Base-by-base conservation (phyloP, 2,888 invertebrate genomes). In the Brachypalpus laphriformis region DNA sequence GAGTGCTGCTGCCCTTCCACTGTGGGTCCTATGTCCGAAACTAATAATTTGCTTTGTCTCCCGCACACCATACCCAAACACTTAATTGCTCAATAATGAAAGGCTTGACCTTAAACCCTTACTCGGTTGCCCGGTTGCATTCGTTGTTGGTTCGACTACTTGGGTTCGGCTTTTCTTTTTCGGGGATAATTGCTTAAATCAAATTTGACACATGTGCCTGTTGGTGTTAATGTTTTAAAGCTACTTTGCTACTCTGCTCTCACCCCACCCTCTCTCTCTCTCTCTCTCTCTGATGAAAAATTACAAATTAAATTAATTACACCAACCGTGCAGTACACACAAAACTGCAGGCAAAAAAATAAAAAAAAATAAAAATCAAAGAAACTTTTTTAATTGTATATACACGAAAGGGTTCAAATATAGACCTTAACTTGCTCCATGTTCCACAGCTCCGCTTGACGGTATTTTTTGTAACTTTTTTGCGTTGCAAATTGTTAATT, bases 161-260 rank as follows among this genome's bases (percentile, higher is more conserved):
- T 76, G n/a, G 40, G n/a, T 63, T 6, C 31, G 22, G 20, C n/a
- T 70, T 75, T 68, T 74, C 16, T 81, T 75, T 65, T 70, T 81
- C 16, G 57, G 70, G 66, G 77, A 72, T 82, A 82, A 82, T 82
- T 82, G 47, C 85, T 81, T 71, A 85, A 85, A 85, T 85, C 85
- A 71, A 85, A 81, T 85, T 81, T 85, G 85, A 85, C 85, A 85
- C 85, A 85, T 85, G 85, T 85, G 85, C 57, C 80, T 75, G 80
- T 71, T 76, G 81, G 66, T 81, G 75, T 71, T 81, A 85, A 85
- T 81, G 85, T 76, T 81, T 75, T 76, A 76, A 83, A 87, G 80
- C 34, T 49, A 49, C 63, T 76, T 49, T 28, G n/a, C n/a, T n/a
- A 16, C 11, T 56, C 70, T 18, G 6, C 51, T 1, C 20, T 25